A percentile compares a stretch with the other conserved stretches of the same genome.
Conservation (phyloP, 2,113 vertebrate species). For the Irena cyanogastra region DNA sequence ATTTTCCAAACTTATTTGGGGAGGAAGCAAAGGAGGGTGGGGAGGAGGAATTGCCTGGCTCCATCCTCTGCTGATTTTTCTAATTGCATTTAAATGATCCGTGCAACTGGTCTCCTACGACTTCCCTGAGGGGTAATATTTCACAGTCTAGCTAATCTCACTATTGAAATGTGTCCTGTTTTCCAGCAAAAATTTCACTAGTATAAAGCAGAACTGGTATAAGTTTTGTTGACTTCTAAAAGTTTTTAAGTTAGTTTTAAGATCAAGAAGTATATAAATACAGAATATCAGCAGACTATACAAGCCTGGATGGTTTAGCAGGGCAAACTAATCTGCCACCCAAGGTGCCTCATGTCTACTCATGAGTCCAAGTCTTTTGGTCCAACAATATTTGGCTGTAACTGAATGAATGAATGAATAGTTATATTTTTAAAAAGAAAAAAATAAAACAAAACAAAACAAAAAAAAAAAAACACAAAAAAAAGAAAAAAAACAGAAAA, state of each 20-base stretch:
- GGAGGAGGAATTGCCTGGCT: conserved; percentile 43
- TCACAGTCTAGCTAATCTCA: conserved; percentile 52
- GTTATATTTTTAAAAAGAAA: not conserved
- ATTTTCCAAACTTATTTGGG: not conserved
- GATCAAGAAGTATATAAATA: not conserved
- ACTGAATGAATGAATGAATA: not conserved
- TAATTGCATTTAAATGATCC: conserved; percentile 67
- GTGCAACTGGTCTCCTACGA: conserved; percentile 39
- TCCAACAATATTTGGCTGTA: not conserved
- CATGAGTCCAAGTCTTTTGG: not conserved
- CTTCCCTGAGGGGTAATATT: conserved; percentile 51
- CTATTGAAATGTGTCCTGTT: conserved; percentile 2
- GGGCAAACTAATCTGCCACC: not conserved
- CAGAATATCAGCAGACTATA: not conserved
- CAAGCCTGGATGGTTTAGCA: not conserved
- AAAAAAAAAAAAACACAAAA: not conserved
- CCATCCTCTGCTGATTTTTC: conserved; percentile 55
- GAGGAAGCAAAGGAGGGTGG: not conserved
- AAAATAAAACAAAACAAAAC: no score
- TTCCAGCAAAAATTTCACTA: conserved; percentile 9
- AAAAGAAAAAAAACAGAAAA: not conserved
- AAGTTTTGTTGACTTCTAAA: not conserved
- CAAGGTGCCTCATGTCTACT: not conserved
- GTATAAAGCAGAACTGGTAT: not conserved
- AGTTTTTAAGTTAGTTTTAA: not conserved